Evolutionary conservation across 2,888 invertebrate species (phyloP).

Genomic region (Amphimallon solstitiale): DNA sequence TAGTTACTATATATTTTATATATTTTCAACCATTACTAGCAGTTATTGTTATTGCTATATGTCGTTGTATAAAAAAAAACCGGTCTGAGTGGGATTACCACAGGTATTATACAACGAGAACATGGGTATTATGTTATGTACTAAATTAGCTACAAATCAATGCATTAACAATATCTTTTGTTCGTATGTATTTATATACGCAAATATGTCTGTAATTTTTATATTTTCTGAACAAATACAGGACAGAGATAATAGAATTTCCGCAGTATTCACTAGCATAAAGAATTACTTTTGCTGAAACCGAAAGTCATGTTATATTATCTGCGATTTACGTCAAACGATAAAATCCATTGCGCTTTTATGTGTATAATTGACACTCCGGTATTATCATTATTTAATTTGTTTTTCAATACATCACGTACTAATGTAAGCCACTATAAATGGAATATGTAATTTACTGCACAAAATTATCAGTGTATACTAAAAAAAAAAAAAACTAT

Average conservation of each 20-base stretch:
- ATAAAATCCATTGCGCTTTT: background rate
- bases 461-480: too few species aligned
- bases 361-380: background rate
- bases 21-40: too few species aligned
- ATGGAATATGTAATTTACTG: too few species aligned
- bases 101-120: too few species aligned
- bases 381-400: conserved; percentile 4
- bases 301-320: conserved; percentile 9
- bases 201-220: background rate
- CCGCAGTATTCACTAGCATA: conserved; percentile 4
- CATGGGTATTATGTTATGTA: too few species aligned
- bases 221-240: background rate
- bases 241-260: background rate
- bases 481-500: too few species aligned
- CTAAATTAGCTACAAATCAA: conserved; percentile 1
- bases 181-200: background rate
- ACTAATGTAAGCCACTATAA: too few species aligned
- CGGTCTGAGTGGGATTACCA: too few species aligned
- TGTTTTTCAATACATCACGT: conserved; percentile 1
- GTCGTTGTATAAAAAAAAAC: too few species aligned
- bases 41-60: too few species aligned
- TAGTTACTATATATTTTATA: too few species aligned
- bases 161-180: background rate
- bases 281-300: background rate
- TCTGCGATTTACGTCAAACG: conserved; percentile 10